phyloP scores from a whole-genome alignment of 2,888 invertebrate species.

The Ditula angustiorana region DNA sequence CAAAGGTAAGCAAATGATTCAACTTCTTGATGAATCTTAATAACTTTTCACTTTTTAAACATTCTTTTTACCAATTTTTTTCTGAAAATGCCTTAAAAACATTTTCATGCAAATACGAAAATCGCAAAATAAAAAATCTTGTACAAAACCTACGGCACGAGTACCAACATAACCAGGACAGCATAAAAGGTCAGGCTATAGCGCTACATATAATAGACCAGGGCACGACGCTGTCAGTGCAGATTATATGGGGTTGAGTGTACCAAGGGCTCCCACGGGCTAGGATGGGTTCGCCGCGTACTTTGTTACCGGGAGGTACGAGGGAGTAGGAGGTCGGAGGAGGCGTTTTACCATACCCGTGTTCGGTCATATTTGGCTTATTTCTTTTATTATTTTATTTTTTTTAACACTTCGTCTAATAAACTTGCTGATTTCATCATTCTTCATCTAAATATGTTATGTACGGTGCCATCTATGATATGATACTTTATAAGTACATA shows the following conservation, averaged over 20 bases:
- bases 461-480: too few species aligned
- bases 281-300: conserved; percentile 51
- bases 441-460: too few species aligned
- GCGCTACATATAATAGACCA: conserved; percentile 44
- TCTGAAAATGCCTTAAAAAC: too few species aligned
- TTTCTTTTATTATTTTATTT: background rate
- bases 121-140: background rate
- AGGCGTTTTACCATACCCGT: conserved; percentile 10
- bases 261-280: conserved; percentile 68
- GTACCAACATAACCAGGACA: conserved; percentile 47
- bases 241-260: conserved; percentile 60
- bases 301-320: conserved; percentile 50
- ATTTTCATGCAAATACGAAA: too few species aligned
- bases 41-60: too few species aligned
- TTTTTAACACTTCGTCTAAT: background rate
- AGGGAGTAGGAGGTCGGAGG: conserved; percentile 34
- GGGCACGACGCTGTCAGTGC: conserved; percentile 41
- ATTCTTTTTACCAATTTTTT: too few species aligned
- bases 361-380: too few species aligned
- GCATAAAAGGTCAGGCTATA: conserved; percentile 51
- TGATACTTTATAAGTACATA: too few species aligned
- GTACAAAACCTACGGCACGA: background rate
- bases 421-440: too few species aligned
- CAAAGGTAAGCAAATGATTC: too few species aligned
- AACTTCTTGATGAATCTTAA: too few species aligned